Percentiles rank a stretch among this genome's conserved stretches.
These are phyloP conservation scores for Drosophila erecta DNA, from an alignment of 1,140 invertebrate species.

Conservation along the genomic window DNA sequence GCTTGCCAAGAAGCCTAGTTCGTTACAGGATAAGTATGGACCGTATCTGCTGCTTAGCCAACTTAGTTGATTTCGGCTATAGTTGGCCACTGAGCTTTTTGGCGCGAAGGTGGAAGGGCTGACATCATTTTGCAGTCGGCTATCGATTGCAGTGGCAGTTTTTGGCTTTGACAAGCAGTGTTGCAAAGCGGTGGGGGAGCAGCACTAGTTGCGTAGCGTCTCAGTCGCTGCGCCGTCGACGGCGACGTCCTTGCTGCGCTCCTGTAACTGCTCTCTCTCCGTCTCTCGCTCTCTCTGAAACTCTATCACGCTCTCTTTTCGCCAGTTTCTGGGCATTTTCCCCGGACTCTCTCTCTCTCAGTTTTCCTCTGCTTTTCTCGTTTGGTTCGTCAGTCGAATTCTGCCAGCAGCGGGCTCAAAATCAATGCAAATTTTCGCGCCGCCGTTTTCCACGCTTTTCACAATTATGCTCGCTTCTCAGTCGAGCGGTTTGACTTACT, in stretches of 20 bases:
- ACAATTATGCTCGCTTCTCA: slow-evolving; percentile 16
- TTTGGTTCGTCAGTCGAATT: slow-evolving; percentile 29
- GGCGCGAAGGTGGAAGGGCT: background rate
- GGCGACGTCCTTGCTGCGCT: slow-evolving; percentile 25
- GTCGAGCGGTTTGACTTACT: slow-evolving; percentile 6
- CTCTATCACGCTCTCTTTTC: background rate
- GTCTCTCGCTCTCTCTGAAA: background rate
- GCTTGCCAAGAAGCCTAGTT: too few relatives aligned
- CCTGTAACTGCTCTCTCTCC: slow-evolving; percentile 4
- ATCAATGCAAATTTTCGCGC: slow-evolving; percentile 42
- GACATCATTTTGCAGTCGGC: slow-evolving; percentile 14
- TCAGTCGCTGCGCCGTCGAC: slow-evolving; percentile 7
- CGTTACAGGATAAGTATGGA: too few relatives aligned
- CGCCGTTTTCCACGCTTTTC: slow-evolving; percentile 22
- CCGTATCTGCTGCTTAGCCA: too few relatives aligned
- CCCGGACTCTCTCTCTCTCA: background rate
- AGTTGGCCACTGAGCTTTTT: too few relatives aligned
- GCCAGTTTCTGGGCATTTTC: background rate
- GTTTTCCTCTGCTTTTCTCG: slow-evolving; percentile 17
- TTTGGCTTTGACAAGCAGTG: slow-evolving; percentile 2
- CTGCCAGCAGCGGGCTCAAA: slow-evolving; percentile 36
- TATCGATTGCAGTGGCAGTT: slow-evolving; percentile 14
- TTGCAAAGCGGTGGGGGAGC: slow-evolving; percentile 14
- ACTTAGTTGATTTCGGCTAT: too few relatives aligned
- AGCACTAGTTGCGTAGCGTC: slow-evolving; percentile 36